Evolutionary conservation across 2,797 vertebrate species (phyloP).

Genomic region (Onychomys arenicola): DNA sequence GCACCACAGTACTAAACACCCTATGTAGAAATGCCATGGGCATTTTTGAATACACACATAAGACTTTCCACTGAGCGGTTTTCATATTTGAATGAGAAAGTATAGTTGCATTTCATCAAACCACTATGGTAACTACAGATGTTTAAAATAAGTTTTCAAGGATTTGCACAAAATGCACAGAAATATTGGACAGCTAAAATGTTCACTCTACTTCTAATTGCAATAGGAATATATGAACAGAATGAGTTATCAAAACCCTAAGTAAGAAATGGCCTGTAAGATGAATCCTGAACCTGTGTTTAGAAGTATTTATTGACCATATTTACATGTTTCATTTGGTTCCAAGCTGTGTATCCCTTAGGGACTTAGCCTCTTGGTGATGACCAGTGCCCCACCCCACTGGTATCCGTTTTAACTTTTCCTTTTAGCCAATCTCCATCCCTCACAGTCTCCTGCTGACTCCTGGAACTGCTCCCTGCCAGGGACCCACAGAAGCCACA

Average conservation of each 20-base stretch:
- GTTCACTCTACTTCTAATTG: background rate
- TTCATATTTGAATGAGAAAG: background rate
- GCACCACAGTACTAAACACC: background rate
- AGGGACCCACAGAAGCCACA: background rate
- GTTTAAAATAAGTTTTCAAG: background rate
- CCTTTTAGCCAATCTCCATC: too few relatives aligned
- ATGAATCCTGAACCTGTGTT: background rate
- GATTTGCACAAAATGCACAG: background rate
- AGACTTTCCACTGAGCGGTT: conserved; percentile 5
- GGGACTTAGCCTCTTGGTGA: background rate
- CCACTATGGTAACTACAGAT: background rate
- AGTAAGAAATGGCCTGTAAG: background rate
- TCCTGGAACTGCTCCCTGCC: too few relatives aligned
- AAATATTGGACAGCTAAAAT: background rate
- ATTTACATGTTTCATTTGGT: background rate
- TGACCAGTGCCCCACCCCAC: background rate
- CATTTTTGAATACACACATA: background rate
- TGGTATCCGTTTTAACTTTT: background rate
- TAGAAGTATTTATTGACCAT: background rate
- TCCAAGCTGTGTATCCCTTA: background rate
- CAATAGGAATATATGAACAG: background rate
- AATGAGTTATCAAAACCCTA: background rate
- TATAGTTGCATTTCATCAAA: conserved; percentile 18
- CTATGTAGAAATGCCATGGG: background rate
- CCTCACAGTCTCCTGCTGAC: background rate